Evolutionary conservation across 2,888 invertebrate genomes (phyloP).

Genomic region (Phragmatobia fuliginosa): DNA sequence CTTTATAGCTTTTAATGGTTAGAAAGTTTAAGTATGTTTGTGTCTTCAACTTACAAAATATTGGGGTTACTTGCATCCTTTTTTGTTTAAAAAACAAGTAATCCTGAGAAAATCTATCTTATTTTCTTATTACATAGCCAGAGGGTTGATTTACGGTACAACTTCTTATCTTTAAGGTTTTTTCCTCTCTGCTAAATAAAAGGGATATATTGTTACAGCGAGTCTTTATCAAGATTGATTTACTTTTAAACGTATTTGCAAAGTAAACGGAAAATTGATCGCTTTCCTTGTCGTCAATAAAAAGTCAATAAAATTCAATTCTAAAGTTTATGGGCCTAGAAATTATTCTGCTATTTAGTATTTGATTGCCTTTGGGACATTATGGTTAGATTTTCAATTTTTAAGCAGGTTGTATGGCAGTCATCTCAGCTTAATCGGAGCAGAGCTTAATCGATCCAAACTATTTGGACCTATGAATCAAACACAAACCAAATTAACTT

Average conservation of each 20-base stretch:
- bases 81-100: background rate
- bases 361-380: background rate
- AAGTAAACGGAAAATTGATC: slow-evolving; percentile 3
- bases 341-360: background rate
- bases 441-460: no score
- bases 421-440: no score
- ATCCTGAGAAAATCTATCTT: slow-evolving; percentile 8
- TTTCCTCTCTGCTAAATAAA: slow-evolving; percentile 24
- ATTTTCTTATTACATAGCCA: slow-evolving; percentile 20
- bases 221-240: slow-evolving; percentile 14
- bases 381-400: no score
- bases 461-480: no score
- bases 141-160: slow-evolving; percentile 29
- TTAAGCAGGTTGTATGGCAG: no score
- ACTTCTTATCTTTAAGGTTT: slow-evolving; percentile 24
- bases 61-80: background rate
- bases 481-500: no score
- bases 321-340: background rate
- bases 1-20: background rate
- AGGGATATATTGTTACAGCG: slow-evolving; percentile 24
- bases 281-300: background rate
- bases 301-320: background rate
- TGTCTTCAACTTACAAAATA: background rate
- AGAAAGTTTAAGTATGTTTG: background rate
- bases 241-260: background rate